Evolutionary conservation across 92 coral and sea anemone genomes (phyloP), one percentile per base, ranked within the genome.

Genomic region (Parazoanthus atlanticus): DNA sequence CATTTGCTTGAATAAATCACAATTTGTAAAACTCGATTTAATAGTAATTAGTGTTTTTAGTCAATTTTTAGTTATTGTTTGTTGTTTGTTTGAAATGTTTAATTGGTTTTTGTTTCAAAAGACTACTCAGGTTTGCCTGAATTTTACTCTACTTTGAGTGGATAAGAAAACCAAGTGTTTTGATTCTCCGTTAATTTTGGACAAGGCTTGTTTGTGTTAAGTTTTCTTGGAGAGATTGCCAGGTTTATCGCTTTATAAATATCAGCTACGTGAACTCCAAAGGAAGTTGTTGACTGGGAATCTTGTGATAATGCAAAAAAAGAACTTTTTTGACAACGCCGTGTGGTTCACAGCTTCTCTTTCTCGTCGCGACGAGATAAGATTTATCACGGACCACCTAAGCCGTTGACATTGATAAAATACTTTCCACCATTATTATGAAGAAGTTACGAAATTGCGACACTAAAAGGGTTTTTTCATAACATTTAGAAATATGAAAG

Each of bases 341-440:
- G 65, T 82, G 76, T 66, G 77, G 67, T 25, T 69, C 61, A 66
- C 75, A 64, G 26, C 75, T 82, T 36, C 76, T 40, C 67, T 28
- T 81, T 83, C 38, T 83, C 38, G 87, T 84, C 87, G 78, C 76
- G 87, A 84, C 87, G 79, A 84, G 87, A 84, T 84, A 84, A 84
- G 87, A 71, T 32, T 41, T 64, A 84, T 72, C 61, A 70, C 58
- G 79, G 77, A 71, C 87, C 78, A 84, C 78, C 87, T 15, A 78
- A 71, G 77, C 78, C 65, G 69, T 84, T 47, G 43, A 49, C 30
- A 9, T 41, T 84, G 58, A 40, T 26, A 46, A 69, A n/a, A 61
- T 40, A 40, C 17, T 61, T 66, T 6, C 30, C 34, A n/a, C 46
- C 34, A 8, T n/a, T 78, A 47, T 78, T 61, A 46, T 78, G 64